These are phyloP conservation scores for Papilio elwesi DNA, from an alignment of 2,888 invertebrate genomes.

Conservation along the genomic window DNA sequence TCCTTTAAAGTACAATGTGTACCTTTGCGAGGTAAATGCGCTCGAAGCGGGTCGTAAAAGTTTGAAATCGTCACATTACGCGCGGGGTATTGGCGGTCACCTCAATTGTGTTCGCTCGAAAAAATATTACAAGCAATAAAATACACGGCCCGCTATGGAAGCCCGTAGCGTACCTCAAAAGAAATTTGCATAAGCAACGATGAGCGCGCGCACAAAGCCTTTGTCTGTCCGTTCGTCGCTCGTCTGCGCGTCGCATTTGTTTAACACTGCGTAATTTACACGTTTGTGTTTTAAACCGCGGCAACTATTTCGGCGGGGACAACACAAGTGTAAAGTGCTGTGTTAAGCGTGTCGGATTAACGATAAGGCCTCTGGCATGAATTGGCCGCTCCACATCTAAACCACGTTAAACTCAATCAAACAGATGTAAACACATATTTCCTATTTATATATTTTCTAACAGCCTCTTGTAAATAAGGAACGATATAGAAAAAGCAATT, in stretches of 20 bases:
- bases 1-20: background rate
- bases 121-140: slow-evolving; percentile 69
- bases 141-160: slow-evolving; percentile 66
- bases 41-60: slow-evolving; percentile 10
- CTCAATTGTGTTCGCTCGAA: slow-evolving; percentile 41
- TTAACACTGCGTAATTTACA: slow-evolving; percentile 59
- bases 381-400: no score
- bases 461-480: no score
- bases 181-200: slow-evolving; percentile 80
- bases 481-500: no score
- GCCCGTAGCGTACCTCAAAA: slow-evolving; percentile 70
- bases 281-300: slow-evolving; percentile 2
- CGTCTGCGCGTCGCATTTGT: slow-evolving; percentile 62
- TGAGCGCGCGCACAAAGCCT: slow-evolving; percentile 75
- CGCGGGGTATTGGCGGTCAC: slow-evolving; percentile 35
- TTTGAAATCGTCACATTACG: slow-evolving; percentile 36
- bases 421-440: no score
- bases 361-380: background rate
- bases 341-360: background rate
- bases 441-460: no score
- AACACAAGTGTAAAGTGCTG: background rate
- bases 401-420: no score
- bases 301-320: background rate
- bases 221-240: slow-evolving; percentile 75
- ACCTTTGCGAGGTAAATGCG: slow-evolving; percentile 14